Evolutionary conservation across 2,888 invertebrate species (phyloP).

Genomic region (Thysanoteuthis rhombus): DNA sequence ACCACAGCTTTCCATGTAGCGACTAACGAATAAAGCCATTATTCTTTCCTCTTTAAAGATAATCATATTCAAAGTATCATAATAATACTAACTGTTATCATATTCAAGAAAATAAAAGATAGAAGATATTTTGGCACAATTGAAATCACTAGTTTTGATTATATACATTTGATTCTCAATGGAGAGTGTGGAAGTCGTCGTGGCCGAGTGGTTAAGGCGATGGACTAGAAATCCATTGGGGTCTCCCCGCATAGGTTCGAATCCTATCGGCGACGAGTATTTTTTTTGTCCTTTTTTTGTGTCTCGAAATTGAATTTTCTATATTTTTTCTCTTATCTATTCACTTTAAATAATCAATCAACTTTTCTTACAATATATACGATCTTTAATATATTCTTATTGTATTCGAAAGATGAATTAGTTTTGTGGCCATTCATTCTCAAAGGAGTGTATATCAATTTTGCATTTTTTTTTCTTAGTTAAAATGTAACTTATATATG

Average conservation of each 20-base stretch:
- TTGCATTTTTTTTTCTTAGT: too few relatives aligned
- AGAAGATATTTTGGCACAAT: neutral
- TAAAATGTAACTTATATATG: too few relatives aligned
- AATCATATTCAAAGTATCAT: neutral
- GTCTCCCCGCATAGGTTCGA: slow-evolving; percentile 12
- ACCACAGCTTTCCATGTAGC: neutral
- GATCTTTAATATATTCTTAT: too few relatives aligned
- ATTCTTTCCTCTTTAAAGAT: neutral
- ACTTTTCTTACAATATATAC: too few relatives aligned
- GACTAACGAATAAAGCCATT: neutral
- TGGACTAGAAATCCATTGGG: slow-evolving; percentile 12
- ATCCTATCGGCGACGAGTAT: neutral
- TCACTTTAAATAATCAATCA: too few relatives aligned
- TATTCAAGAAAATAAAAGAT: neutral
- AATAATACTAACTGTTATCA: neutral
- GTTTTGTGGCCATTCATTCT: too few relatives aligned
- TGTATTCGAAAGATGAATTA: too few relatives aligned
- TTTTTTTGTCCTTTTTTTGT: neutral
- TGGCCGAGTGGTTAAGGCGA: slow-evolving; percentile 12
- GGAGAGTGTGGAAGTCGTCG: neutral
- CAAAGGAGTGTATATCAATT: too few relatives aligned
- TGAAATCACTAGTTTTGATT: neutral
- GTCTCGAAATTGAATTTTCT: neutral
- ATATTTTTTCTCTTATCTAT: neutral
- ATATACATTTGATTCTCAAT: neutral